A percentile compares a stretch with the other conserved stretches of the same genome.
These are phyloP conservation scores for Eupeodes corollae DNA, from an alignment of 1,140 invertebrate species.

Conservation along the genomic window DNA sequence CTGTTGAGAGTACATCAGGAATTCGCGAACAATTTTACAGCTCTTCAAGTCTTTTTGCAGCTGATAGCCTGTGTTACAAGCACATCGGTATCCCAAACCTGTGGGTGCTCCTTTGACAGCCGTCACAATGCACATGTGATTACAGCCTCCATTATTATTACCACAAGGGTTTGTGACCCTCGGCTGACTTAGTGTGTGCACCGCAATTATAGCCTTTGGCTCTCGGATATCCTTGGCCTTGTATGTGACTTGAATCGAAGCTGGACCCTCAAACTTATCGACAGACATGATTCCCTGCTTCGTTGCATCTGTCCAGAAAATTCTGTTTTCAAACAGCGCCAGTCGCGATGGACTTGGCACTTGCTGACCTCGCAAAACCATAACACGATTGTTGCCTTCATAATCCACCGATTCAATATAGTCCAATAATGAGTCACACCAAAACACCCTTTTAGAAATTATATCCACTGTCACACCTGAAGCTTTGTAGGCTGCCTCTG, in stretches of 20 bases:
- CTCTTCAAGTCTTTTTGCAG: constrained; percentile 64
- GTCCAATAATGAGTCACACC: constrained; percentile 91
- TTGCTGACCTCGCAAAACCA: constrained; percentile 68
- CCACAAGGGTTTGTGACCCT: constrained; percentile 78
- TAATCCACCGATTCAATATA: constrained; percentile 98
- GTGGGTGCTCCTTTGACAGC: constrained; percentile 58
- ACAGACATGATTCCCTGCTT: constrained; percentile 89
- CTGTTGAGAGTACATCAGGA: constrained; percentile 94
- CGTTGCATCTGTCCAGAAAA: constrained; percentile 93
- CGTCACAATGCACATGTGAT: constrained; percentile 92
- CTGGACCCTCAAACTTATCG: constrained; percentile 73
- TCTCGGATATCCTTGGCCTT: constrained; percentile 68
- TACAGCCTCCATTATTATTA: constrained; percentile 79
- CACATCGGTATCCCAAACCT: constrained; percentile 82
- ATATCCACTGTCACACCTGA: constrained; percentile 78
- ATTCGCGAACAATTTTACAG: constrained; percentile 79
- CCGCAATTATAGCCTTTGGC: constrained; percentile 71
- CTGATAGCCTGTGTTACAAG: constrained; percentile 84
- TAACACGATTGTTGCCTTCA: constrained; percentile 66
- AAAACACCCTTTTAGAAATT: constrained; percentile 80
- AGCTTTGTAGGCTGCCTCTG: constrained; percentile 81
- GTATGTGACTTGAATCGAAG: constrained; percentile 66
- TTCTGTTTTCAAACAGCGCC: constrained; percentile 77
- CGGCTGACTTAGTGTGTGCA: constrained; percentile 68
- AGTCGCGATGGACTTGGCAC: constrained; percentile 79